Evolutionary conservation across 2,888 invertebrate species (phyloP).

Genomic region (Andrena bucephala): DNA sequence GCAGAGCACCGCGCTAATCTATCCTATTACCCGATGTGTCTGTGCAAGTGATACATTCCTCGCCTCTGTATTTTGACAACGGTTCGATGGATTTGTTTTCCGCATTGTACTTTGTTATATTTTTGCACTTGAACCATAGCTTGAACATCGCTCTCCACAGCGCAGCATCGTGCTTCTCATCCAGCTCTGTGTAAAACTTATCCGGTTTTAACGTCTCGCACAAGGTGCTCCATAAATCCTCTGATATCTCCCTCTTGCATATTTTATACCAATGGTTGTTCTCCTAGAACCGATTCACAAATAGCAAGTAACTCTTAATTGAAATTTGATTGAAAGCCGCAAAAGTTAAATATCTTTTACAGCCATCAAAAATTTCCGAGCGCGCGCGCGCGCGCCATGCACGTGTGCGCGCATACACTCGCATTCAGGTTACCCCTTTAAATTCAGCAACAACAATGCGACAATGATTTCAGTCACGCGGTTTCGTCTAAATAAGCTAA

Average conservation of each 20-base stretch:
- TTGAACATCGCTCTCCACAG: constrained; percentile 72
- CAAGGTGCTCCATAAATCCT: constrained; percentile 65
- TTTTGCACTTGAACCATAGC: constrained; percentile 71
- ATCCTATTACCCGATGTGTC: constrained; percentile 63
- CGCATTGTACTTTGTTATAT: constrained; percentile 51
- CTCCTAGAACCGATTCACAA: constrained; percentile 57
- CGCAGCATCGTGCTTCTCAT: constrained; percentile 42
- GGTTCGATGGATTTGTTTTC: constrained; percentile 49
- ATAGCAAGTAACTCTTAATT: neutral
- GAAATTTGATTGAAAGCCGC: neutral
- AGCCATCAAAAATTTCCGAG: too few relatives aligned
- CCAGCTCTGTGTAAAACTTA: constrained; percentile 57
- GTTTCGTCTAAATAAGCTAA: too few relatives aligned
- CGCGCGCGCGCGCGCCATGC: too few relatives aligned
- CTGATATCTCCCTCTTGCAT: constrained; percentile 74
- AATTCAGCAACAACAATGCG: too few relatives aligned
- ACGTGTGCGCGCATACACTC: too few relatives aligned
- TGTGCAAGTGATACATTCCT: constrained; percentile 73
- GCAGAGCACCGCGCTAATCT: neutral
- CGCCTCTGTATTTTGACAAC: constrained; percentile 39
- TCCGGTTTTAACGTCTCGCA: constrained; percentile 70
- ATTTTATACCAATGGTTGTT: constrained; percentile 72
- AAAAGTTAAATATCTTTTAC: too few relatives aligned
- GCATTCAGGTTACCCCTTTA: too few relatives aligned
- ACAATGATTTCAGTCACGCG: too few relatives aligned